These are phyloP conservation scores for Phallusia fumigata DNA, from an alignment of 23 tunicate genomes.

Conservation along the genomic window DNA sequence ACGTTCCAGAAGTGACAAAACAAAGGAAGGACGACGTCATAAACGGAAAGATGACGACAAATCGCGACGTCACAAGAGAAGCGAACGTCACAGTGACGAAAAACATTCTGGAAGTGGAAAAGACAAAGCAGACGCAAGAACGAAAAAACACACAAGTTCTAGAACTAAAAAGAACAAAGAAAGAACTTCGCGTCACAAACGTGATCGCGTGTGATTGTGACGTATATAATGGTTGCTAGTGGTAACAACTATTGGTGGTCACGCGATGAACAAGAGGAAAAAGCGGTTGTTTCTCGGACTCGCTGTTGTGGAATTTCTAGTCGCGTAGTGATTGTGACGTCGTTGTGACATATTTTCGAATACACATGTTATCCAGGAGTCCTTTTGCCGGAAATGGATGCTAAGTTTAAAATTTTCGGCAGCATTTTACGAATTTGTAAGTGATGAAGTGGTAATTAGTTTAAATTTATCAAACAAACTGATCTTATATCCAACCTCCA, in stretches of 20 bases:
- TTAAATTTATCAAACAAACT: too few relatives aligned
- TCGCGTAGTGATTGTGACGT: too few relatives aligned
- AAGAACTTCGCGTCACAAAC: neutral
- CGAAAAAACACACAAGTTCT: neutral
- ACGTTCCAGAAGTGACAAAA: neutral
- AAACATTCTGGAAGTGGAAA: neutral
- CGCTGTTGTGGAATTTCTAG: too few relatives aligned
- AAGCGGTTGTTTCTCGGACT: too few relatives aligned
- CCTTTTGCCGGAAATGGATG: too few relatives aligned
- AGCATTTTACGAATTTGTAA: too few relatives aligned
- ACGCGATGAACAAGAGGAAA: neutral
- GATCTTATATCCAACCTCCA: too few relatives aligned
- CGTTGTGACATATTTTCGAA: too few relatives aligned
- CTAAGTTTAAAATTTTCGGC: too few relatives aligned
- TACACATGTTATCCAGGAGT: too few relatives aligned
- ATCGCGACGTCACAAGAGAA: slow-evolving; percentile 4
- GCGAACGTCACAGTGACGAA: neutral
- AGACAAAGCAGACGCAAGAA: neutral
- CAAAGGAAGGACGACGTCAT: slow-evolving; percentile 5
- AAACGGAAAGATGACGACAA: neutral
- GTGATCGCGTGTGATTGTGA: neutral
- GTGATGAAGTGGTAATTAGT: too few relatives aligned
- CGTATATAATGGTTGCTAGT: neutral
- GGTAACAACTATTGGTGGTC: neutral
- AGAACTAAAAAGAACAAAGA: neutral